Evolutionary conservation across 2,888 invertebrate species (phyloP), one percentile per base, ranked within the genome.

Genomic region (Alviniconcha strummeri): DNA sequence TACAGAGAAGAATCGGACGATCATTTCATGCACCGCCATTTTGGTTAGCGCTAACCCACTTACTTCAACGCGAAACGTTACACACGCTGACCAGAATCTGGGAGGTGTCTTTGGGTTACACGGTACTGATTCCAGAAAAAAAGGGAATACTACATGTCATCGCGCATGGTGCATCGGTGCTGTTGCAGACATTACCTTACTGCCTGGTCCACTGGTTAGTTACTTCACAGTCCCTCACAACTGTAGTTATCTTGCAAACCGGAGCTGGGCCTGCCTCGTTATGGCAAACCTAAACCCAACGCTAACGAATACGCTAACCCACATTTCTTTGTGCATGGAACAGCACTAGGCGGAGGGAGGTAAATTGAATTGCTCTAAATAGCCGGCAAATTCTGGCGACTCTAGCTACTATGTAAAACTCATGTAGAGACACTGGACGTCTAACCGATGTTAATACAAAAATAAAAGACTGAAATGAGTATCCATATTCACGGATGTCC

Each of bases 41-140:
- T 86, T 86, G 85, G 85, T 85, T 85, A 86, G 83, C 64, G 71
- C 82, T 80, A 81, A 74, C 72, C 56, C 64, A 19, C 55, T 54
- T 69, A 78, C n/a, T 36, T 71, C 52, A 80, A 52, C 69, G 67
- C 17, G 17, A 54, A 17, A 56, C 57, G 5, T 72, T 15, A 9
- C 72, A 17, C n/a, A 9, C 72, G 9, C 36, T 36, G 36, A 72
- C 19, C n/a, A 72, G 72, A 13, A 36, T 36, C 36, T 36, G 36
- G 36, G 36, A 36, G 36, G 36, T 36, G 36, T 36, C 36, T 36
- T 36, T 36, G 36, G 36, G 36, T 36, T 36, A 36, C 36, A 36
- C 36, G 36, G 36, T 36, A 15, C 69, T n/a, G 69, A 69, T 69
- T 69, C 69, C 69, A 69, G 69, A 69, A 13, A 60, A 60, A 60